Evolutionary conservation across 2,797 vertebrate species (phyloP).

Genomic region (Platalea minor): DNA sequence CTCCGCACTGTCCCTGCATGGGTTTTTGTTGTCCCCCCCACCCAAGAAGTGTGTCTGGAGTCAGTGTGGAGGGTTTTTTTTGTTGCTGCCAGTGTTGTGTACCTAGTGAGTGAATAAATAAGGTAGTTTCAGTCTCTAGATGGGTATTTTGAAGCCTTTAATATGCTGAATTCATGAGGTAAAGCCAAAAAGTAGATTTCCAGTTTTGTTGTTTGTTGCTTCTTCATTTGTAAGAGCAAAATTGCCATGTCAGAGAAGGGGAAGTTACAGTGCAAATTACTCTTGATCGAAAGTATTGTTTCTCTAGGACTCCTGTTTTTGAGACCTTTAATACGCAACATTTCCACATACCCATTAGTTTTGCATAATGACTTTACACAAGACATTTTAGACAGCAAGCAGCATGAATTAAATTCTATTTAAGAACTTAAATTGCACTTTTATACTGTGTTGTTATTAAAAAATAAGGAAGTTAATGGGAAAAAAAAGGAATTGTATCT

Average conservation of each 20-base stretch:
- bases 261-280: not conserved
- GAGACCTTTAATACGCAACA: not conserved
- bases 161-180: not conserved
- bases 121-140: not conserved
- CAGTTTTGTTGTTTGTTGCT: not conserved
- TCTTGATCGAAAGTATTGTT: not conserved
- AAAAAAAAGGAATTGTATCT: not conserved
- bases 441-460: not conserved
- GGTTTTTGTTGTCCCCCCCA: not conserved
- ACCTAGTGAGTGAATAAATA: not conserved
- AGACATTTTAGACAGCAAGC: not conserved
- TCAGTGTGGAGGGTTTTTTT: not conserved
- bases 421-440: not conserved
- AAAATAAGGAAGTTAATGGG: not conserved
- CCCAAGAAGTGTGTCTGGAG: not conserved
- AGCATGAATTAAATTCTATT: not conserved
- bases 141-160: not conserved
- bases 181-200: not conserved
- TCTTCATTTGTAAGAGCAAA: not conserved
- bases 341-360: not conserved
- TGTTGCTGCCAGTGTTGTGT: not conserved
- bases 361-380: not conserved
- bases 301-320: not conserved
- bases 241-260: not conserved
- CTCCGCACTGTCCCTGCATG: accelerated